Conservation (phyloP, 2,113 vertebrate genomes). For the Centrocercus urophasianus region DNA sequence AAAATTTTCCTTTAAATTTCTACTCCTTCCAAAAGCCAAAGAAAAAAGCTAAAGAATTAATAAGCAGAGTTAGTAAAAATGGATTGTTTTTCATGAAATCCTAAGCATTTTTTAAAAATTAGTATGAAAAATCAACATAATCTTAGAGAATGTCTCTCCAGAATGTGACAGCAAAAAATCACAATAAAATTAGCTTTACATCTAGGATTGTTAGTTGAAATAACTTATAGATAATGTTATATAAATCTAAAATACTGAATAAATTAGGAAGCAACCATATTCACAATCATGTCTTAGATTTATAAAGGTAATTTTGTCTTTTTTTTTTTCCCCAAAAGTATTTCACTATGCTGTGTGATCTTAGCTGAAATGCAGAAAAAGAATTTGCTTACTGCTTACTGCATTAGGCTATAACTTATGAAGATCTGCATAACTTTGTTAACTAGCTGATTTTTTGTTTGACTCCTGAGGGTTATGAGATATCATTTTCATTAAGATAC, state of each 20-base stretch:
- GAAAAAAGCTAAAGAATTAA: background rate
- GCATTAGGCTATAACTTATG: background rate
- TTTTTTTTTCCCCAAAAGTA: background rate
- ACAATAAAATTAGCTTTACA: background rate
- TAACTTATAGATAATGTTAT: background rate
- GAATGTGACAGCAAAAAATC: background rate
- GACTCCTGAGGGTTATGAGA: background rate
- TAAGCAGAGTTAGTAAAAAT: background rate
- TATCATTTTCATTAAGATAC: background rate
- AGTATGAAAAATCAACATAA: background rate
- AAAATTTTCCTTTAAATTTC: background rate
- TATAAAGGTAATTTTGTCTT: background rate
- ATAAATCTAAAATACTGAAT: background rate
- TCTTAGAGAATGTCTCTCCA: no score
- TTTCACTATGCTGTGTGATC: background rate
- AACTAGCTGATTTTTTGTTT: background rate
- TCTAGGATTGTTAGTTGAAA: background rate
- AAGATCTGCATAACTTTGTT: background rate
- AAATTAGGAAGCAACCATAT: background rate
- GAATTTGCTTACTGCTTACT: background rate
- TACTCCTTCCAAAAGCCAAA: background rate
- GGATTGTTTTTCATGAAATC: background rate
- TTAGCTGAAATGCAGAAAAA: background rate
- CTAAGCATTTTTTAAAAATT: background rate
- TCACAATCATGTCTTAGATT: background rate